Evolutionary conservation across 30 jellyfish, hydroid and myxozoan genomes (phyloP), one percentile per base, ranked within the genome.

Genomic region (Aurelia sp.): DNA sequence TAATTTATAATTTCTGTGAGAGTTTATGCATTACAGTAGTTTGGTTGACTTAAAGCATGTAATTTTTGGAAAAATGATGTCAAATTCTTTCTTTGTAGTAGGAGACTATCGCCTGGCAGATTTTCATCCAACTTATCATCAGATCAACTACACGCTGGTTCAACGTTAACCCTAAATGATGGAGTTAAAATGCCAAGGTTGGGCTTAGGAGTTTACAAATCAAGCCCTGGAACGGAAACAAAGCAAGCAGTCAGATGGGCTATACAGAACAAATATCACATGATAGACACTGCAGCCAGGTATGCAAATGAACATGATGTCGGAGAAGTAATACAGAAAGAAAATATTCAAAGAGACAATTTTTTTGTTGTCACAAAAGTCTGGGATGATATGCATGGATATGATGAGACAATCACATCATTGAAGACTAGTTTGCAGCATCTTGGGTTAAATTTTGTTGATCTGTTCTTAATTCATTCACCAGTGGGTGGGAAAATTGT

Each of bases 221-320:
- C 88, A 24, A 70, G 90, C 33, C 86, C 90, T 11, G 96, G 90
- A 10, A 60, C 89, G 4, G 97, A 72, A 81, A 81, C 92, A 27
- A 80, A 61, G 60, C 80, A 80, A 10, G 92, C 97, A 47, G 97
- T 89, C 16, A 40, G 41, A 27, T 67, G 89, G 78, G 97, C 97
- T 4, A 20, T 89, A 31, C 33, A 73, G 38, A 71, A 33, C 48
- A 85, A 85, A 19, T 89, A 89, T 78, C 67, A 66, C 24, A 24
- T 89, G 90, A 63, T 89, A 57, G 97, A 89, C 35, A 89, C 97
- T 3, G 97, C 97, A 19, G 87, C 91, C 9, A 65, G 24, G 21
- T 89, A 89, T 75, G 92, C 88, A 31, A 89, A 89, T 81, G 97
- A 89, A 41, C 72, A 72, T 5, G 90, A 74, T 41, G 88, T 89